Evolutionary conservation across 2,113 vertebrate species (phyloP), one percentile per base, ranked within the genome.

Genomic region (Copsychus sechellarum): DNA sequence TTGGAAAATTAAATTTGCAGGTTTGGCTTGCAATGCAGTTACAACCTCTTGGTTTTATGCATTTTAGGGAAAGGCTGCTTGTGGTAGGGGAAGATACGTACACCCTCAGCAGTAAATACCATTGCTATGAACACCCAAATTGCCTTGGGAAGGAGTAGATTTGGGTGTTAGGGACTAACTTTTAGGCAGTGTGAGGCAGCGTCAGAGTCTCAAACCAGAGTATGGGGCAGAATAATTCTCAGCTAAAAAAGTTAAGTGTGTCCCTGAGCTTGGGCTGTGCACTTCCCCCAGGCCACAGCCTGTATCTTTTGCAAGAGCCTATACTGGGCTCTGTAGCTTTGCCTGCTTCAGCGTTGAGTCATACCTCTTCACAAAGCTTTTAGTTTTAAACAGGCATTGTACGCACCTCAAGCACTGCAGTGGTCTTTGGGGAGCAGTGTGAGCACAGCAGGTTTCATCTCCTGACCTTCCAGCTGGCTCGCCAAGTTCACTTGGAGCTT

Each of bases 391-490:
- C 29, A 0, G 0, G 6, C 16, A 0, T 10, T 53, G 70, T 61
- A 6, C 23, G 3, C 88, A 90, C 78, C 85, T 92, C 67, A 28
- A 7, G 71, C 54, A 6, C 50, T 65, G 85, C 34, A 62, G 71
- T 69, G 58, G 47, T 65, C 62, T 54, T 42, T 77, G 66, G 79
- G 71, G 66, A 88, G 62, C 29, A 70, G 29, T 57, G 23, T 56
- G 70, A 93, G 76, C 67, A 14, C 67, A 92, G 77, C 60, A 84
- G 69, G 83, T 92, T 93, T 89, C 72, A 78, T 94, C 83, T 92
- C 73, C 84, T 61, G 45, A 45, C 1, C 13, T 86, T 96, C 85
- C 74, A 90, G 82, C 90, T 83, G 90, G 82, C 85, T 90, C 1
- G 2, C 71, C 58, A 38, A 86, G 12, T 65, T 64, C 45, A 70